Evolutionary conservation across 2,797 vertebrate species (phyloP).

Genomic region (Hydrolagus colliei): DNA sequence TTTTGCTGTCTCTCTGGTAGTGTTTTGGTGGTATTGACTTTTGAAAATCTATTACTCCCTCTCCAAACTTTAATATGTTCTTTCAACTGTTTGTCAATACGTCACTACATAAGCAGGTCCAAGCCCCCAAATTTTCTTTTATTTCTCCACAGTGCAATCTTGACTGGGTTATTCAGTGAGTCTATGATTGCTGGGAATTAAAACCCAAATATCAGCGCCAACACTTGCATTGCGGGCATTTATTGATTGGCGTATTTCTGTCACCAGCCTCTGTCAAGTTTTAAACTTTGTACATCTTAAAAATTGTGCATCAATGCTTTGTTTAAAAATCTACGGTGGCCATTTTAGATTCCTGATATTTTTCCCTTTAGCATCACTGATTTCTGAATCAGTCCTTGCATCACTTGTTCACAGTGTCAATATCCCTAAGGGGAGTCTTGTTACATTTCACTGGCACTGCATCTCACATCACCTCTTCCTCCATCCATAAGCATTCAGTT

Average conservation of each 20-base stretch:
- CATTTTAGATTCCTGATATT: too few species aligned
- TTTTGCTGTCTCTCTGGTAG: conserved; percentile 12
- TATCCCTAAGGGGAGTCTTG: too few species aligned
- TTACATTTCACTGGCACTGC: too few species aligned
- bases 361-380: too few species aligned
- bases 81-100: not conserved
- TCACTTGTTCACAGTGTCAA: too few species aligned
- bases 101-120: not conserved
- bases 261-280: not conserved
- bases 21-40: conserved; percentile 4
- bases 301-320: not conserved
- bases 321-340: not conserved
- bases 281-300: not conserved
- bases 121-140: not conserved
- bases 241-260: not conserved
- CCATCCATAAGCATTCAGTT: too few species aligned
- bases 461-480: too few species aligned
- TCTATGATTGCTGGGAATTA: not conserved
- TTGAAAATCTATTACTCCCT: not conserved
- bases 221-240: not conserved
- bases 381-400: too few species aligned
- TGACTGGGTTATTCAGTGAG: not conserved
- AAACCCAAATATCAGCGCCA: not conserved
- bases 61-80: conserved; percentile 6
- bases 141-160: not conserved